Conservation (phyloP, 2,888 invertebrate genomes). For the Acanthosoma haemorrhoidale region DNA sequence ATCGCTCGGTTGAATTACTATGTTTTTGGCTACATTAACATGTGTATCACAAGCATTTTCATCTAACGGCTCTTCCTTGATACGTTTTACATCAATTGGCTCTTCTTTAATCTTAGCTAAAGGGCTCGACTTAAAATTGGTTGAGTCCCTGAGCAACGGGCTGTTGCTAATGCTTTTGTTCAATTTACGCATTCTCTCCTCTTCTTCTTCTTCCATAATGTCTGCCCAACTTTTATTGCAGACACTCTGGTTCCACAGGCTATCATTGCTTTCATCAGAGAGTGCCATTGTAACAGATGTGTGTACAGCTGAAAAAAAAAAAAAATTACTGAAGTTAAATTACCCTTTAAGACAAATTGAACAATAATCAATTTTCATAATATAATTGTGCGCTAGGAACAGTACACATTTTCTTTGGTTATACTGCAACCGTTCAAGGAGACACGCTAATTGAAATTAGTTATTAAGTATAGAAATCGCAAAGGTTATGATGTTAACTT, state of each 20-base stretch:
- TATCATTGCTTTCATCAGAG: slow-evolving; percentile 25
- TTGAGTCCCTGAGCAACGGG: not conserved
- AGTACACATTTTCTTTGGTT: no score
- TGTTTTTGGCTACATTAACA: not conserved
- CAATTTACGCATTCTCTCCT: no score
- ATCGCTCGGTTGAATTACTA: slow-evolving; percentile 12
- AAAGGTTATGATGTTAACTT: not conserved
- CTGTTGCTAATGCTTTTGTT: not conserved
- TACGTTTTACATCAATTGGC: not conserved
- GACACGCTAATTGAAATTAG: no score
- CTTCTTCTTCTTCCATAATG: slow-evolving; percentile 38
- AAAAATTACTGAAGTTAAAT: no score
- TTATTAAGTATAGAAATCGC: no score
- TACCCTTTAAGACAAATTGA: no score
- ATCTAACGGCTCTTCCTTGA: slow-evolving; percentile 5
- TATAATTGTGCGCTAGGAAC: no score
- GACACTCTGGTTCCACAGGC: slow-evolving; percentile 46
- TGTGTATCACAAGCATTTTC: slow-evolving; percentile 18
- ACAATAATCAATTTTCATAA: no score
- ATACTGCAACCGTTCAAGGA: no score
- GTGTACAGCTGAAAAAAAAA: no score
- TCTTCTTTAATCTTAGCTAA: not conserved
- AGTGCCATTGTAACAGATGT: slow-evolving; percentile 28
- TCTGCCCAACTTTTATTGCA: slow-evolving; percentile 41
- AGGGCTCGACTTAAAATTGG: not conserved